These are phyloP conservation scores for Spialia ferax DNA, from an alignment of 2,888 invertebrate species.

Conservation along the genomic window DNA sequence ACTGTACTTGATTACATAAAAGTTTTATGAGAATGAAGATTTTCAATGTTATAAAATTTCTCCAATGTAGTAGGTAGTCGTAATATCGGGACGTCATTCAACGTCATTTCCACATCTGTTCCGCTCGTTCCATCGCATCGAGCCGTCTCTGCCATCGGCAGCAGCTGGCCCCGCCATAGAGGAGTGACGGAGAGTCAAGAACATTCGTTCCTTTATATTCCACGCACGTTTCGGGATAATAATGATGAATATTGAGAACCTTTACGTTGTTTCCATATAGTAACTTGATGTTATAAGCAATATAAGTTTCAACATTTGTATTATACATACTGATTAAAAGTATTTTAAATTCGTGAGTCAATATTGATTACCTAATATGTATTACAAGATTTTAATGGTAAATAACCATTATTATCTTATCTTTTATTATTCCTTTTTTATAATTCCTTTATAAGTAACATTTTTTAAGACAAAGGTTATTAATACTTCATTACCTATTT, in stretches of 20 bases:
- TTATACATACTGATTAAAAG: too few species aligned
- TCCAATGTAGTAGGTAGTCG: neutral
- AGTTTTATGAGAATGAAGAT: neutral
- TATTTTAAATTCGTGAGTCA: too few species aligned
- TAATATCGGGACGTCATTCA: constrained; percentile 16
- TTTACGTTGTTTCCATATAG: too few species aligned
- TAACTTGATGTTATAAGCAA: too few species aligned
- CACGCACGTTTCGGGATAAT: constrained; percentile 13
- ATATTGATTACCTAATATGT: too few species aligned
- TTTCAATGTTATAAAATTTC: neutral
- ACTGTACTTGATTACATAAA: neutral
- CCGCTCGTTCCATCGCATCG: constrained; percentile 24
- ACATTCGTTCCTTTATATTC: constrained; percentile 16
- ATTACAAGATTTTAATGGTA: too few species aligned
- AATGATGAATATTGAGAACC: neutral
- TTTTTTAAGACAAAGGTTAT: too few species aligned
- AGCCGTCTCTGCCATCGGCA: constrained; percentile 26
- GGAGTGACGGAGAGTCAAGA: constrained; percentile 24
- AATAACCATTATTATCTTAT: too few species aligned
- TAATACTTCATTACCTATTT: too few species aligned
- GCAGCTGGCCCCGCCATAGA: constrained; percentile 20
- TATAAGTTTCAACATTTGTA: too few species aligned
- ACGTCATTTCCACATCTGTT: constrained; percentile 29
- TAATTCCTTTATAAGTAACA: too few species aligned
- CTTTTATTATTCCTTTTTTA: too few species aligned